phyloP scores from a whole-genome alignment of 2,888 invertebrate genomes.

The Diaprepes abbreviatus region DNA sequence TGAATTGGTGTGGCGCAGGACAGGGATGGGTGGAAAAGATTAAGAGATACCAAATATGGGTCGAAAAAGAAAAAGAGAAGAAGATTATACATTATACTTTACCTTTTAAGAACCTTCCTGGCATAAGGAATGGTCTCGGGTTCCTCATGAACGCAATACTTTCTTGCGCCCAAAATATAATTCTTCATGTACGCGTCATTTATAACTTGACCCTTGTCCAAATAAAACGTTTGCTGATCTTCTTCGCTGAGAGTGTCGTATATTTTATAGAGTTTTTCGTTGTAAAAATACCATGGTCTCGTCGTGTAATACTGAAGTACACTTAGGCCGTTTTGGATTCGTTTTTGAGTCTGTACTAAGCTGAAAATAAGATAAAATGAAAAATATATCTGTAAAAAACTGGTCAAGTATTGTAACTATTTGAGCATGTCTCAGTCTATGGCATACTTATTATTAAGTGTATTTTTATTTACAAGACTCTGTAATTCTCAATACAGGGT shows the following conservation, averaged over 20 bases:
- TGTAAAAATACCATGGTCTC: constrained; percentile 84
- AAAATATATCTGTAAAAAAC: neutral
- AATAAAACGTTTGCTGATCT: constrained; percentile 76
- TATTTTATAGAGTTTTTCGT: constrained; percentile 73
- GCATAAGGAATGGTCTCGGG: constrained; percentile 82
- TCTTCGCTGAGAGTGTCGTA: constrained; percentile 68
- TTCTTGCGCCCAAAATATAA: constrained; percentile 87
- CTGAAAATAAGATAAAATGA: constrained; percentile 64
- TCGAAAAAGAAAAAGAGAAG: no score
- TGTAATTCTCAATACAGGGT: no score
- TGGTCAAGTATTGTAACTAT: neutral
- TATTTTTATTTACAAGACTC: no score
- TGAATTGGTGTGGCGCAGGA: no score
- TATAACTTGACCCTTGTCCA: constrained; percentile 69
- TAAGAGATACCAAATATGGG: no score
- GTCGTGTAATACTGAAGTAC: constrained; percentile 86
- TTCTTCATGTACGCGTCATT: constrained; percentile 77
- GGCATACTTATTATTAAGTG: neutral
- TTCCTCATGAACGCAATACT: constrained; percentile 88
- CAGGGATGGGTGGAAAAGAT: no score
- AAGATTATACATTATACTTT: no score
- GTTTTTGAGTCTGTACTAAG: constrained; percentile 76
- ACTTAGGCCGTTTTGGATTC: constrained; percentile 74
- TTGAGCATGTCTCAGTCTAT: neutral
- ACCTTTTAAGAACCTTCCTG: constrained; percentile 74